Base-by-base conservation (phyloP, 2,797 vertebrate species). In the Sciurus carolinensis region DNA sequence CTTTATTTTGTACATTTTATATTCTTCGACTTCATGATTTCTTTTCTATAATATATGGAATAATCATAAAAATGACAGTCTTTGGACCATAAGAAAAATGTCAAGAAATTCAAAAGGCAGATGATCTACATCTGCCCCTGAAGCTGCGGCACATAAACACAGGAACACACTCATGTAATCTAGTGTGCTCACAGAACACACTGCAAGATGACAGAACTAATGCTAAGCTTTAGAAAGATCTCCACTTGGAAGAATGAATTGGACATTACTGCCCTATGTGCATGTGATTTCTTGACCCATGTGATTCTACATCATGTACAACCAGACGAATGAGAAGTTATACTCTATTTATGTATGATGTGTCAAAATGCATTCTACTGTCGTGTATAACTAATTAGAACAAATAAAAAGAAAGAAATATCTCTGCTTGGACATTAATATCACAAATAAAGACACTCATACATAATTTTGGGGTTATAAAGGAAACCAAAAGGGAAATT, bases 361-460 rank as follows among this genome's bases (percentile, higher is more conserved):
- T 57, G 54, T 22, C 7, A 57, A 57, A 57, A 57, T 57, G 54
- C 54, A 57, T 57, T 57, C 54, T 57, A 57, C 54, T 57, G 54
- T 57, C 54, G 22, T 22, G 54, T 57, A 8, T 57, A 22, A 22
- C 17, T 57, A 57, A 57, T 57, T 57, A 57, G 54, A 57, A 57
- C 54, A 57, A 57, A 57, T 57, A 57, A 57, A 57, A 57, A 52
- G 20, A 22, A 57, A 36, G 77, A 91, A 84, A 17, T 54, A 84
- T 72, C 87, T 77, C 36, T 33, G 64, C 36, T 30, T 92, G 59
- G 71, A 93, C 93, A 83, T 59, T 75, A 93, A 81, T 50, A 39
- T 86, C 39, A 54, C n/a, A 39, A 52, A 85, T 90, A 54, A 92
- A 92, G 92, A 82, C 64, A n/a, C 33, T 12, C 59, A 11, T 10